Conservation (phyloP, 2,113 vertebrate species). For the Chauna torquata region DNA sequence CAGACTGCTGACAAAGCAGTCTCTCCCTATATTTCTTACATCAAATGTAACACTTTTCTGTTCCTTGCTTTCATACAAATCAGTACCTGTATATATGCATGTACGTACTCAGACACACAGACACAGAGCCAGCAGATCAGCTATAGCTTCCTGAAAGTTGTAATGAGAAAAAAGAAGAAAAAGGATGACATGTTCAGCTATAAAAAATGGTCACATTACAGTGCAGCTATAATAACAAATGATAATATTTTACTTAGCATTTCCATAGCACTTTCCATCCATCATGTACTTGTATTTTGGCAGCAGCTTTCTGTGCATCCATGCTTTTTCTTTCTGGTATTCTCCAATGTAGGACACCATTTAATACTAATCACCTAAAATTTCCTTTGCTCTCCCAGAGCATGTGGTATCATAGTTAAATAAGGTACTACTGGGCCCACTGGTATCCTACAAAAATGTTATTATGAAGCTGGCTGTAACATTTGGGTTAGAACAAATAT, state of each 20-base stretch:
- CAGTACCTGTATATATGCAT: neutral
- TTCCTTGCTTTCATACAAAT: conserved; percentile 8
- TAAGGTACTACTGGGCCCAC: neutral
- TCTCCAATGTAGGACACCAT: neutral
- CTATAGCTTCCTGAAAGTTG: neutral
- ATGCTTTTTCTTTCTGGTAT: neutral
- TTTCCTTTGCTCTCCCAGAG: neutral
- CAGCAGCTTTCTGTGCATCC: neutral
- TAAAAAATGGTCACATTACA: neutral
- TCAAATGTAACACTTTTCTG: neutral
- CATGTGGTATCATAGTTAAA: neutral
- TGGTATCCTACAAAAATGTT: neutral
- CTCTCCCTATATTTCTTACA: neutral
- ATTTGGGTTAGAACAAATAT: neutral
- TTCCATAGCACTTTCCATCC: conserved; percentile 4
- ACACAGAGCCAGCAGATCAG: neutral
- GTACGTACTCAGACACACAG: neutral
- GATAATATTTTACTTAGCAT: conserved; percentile 36
- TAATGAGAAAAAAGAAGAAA: neutral
- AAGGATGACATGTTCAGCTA: neutral
- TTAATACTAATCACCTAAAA: neutral
- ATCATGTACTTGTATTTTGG: neutral
- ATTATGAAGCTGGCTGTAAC: neutral
- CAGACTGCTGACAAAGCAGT: neutral
- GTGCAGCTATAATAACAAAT: conserved; percentile 18